Base-by-base conservation (phyloP, 2,113 vertebrate species). In the Glaucomys volans region DNA sequence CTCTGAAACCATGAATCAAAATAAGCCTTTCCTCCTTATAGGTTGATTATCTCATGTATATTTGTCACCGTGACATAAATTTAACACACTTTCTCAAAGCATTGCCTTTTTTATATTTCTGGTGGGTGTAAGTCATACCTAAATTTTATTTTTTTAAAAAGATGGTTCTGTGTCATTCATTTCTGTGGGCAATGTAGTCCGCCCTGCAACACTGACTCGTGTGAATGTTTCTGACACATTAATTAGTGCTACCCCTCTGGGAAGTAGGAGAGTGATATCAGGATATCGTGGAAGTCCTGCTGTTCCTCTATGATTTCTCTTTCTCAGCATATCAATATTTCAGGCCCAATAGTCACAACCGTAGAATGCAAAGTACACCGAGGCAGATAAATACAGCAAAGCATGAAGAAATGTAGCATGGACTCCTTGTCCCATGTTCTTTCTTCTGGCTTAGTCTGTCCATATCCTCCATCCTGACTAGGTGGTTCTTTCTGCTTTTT, bases 141-240 rank as follows among this genome's bases (percentile, higher is more conserved):
- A 94, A 50, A 69, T 91, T 37, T 40, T 54, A 81, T 35, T 81
- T 35, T 47, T 47, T n/a, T 50, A n/a, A 57, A 69, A 87, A 88
- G n/a, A 35, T 5, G 86, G 67, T 30, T 18, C 0, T 3, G 4
- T 71, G 10, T 52, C 40, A 64, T 16, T 76, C 7, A 80, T 4
- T 50, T 57, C 35, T 17, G 7, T 76, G 30, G 74, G 7, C 37
- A 80, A 0, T 52, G 35, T 26, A 5, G 9, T 47, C 50, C 74
- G 4, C 6, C 54, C 2, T 72, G 71, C 14, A 69, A 57, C 28
- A 10, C 4, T 42, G 8, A 62, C 26, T 62, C 59, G 2, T 59
- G 20, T 26, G 26, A 72, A 11, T 47, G 7, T n/a, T 86, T 72
- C 66, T 28, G 30, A 22, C 44, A 40, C 37, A n/a, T 75, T 40